phyloP scores from a whole-genome alignment of 2,888 invertebrate genomes.

The Drosophila falleni region DNA sequence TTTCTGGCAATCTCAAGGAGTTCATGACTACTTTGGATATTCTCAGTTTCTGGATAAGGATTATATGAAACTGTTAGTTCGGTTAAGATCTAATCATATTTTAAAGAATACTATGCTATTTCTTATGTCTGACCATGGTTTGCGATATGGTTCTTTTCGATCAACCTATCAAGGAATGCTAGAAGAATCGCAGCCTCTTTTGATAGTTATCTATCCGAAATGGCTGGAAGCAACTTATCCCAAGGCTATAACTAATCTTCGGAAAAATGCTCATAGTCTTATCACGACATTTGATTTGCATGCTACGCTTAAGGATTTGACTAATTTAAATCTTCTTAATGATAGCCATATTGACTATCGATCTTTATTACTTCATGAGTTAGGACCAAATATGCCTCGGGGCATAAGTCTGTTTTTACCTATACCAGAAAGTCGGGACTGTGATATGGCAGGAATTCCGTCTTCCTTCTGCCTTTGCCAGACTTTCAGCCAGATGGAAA shows the following conservation, averaged over 20 bases:
- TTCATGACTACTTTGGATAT: constrained; percentile 51
- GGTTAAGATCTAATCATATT: constrained; percentile 27
- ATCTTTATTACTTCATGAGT: constrained; percentile 70
- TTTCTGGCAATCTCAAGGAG: constrained; percentile 60
- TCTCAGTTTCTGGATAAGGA: constrained; percentile 28
- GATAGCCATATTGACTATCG: constrained; percentile 83
- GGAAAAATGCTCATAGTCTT: constrained; percentile 89
- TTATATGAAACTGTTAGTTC: constrained; percentile 67
- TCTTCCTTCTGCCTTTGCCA: constrained; percentile 95
- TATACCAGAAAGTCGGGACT: constrained; percentile 90
- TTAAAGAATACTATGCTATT: constrained; percentile 90
- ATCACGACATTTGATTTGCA: constrained; percentile 94
- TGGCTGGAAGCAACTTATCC: constrained; percentile 89
- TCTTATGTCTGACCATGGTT: constrained; percentile 94
- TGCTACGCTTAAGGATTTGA: constrained; percentile 90
- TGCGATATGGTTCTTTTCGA: constrained; percentile 92
- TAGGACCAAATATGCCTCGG: constrained; percentile 84
- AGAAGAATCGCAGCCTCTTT: constrained; percentile 94
- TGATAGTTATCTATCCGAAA: constrained; percentile 90
- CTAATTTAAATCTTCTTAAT: constrained; percentile 86
- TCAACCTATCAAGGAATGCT: constrained; percentile 91
- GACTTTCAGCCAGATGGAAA: constrained; percentile 16
- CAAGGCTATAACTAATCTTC: constrained; percentile 88
- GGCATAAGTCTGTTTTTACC: constrained; percentile 91
- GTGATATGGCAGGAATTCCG: constrained; percentile 90